Base-by-base conservation (phyloP, 2,888 invertebrate genomes). In the Mimachlamys varia region DNA sequence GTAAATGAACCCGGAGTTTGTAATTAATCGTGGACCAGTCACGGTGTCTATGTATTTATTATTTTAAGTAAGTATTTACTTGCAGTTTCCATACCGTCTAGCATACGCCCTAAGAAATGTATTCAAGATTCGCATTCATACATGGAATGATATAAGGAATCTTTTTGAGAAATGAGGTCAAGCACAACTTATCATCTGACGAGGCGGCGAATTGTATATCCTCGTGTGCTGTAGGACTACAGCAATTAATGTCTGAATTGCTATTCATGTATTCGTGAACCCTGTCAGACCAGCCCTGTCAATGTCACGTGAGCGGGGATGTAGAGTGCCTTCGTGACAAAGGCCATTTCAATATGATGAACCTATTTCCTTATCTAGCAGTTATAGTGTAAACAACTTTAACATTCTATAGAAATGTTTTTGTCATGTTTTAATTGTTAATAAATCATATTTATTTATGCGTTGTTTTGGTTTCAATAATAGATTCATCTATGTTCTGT, bases 211-310 rank as follows among this genome's bases (percentile, higher is more conserved):
- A 2, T 27, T 33, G 12, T 76, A 76, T 27, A 33, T 4, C 4
- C 76, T 76, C 12, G 10, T 76, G 33, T 27, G 33, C 12, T 76
- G 7, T 58, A 58, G 2, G 58, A n/a, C n/a, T 5, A 58, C 58
- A 19, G 58, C 58, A 4, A 58, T 76, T 27, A 76, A 76, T 33
- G 76, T 10, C 27, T 22, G 27, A 27, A 33, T 76, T 76, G 33
- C 5, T 76, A 76, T 76, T 76, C 76, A 76, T 76, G 4, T 76
- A 76, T 76, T 27, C 76, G 33, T 76, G 76, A 76, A 76, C 76
- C 76, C 27, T 76, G 76, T 76, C 76, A 76, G 33, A 27, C 27
- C 22, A 15, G 76, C 33, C 76, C 33, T 33, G 76, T 76, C 33
- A 76, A 15, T 33, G 33, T 76, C 76, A 76, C 76, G 33, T 76